Conservation (phyloP, 2,888 invertebrate genomes). For the Hedya salicella region DNA sequence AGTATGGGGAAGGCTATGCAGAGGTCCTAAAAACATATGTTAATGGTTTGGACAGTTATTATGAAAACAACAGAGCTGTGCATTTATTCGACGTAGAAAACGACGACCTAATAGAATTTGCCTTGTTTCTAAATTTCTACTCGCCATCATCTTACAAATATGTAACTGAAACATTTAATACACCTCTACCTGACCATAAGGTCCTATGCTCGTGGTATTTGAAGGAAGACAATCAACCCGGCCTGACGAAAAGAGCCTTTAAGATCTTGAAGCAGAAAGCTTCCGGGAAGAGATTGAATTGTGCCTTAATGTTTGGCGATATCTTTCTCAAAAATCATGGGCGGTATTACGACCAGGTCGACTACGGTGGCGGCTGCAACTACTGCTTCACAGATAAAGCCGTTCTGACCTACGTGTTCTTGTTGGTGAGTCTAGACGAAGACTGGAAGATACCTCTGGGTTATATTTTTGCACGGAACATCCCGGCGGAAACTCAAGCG, state of each 20-base stretch:
- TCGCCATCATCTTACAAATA: slow-evolving; percentile 26
- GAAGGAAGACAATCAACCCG: neutral
- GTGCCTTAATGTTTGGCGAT: slow-evolving; percentile 13
- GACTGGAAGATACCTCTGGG: slow-evolving; percentile 43
- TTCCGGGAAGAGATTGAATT: neutral
- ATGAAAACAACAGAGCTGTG: neutral
- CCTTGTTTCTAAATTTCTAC: slow-evolving; percentile 21
- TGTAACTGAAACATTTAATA: slow-evolving; percentile 7
- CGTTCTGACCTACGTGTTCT: slow-evolving; percentile 6
- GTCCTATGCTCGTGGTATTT: slow-evolving; percentile 17
- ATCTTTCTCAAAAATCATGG: slow-evolving; percentile 20
- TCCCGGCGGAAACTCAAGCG: slow-evolving; percentile 32
- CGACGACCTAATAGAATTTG: neutral
- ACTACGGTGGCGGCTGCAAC: slow-evolving; percentile 12
- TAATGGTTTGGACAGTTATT: neutral
- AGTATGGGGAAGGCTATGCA: neutral
- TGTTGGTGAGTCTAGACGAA: slow-evolving; percentile 33
- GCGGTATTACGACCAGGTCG: slow-evolving; percentile 18
- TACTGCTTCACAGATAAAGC: slow-evolving; percentile 19
- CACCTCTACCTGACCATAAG: slow-evolving; percentile 11
- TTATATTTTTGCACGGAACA: slow-evolving; percentile 27
- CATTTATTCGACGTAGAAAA: neutral
- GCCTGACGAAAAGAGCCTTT: slow-evolving; percentile 7
- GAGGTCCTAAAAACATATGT: neutral
- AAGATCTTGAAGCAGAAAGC: slow-evolving; percentile 14